These are phyloP conservation scores for Synergus umbraculus DNA, from an alignment of 2,888 invertebrate genomes.

Conservation along the genomic window DNA sequence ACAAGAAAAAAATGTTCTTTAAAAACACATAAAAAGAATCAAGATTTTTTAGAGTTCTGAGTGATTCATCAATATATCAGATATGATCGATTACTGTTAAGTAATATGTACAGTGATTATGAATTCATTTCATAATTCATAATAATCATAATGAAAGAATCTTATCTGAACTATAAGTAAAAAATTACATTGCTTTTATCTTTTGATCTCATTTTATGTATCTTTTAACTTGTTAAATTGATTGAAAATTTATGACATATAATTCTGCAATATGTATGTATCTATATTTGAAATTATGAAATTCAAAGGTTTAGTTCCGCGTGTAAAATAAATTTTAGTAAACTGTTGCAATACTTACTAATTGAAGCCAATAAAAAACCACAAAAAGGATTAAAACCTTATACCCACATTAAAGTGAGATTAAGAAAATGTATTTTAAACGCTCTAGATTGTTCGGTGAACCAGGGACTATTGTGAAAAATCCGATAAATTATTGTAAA, in stretches of 20 bases:
- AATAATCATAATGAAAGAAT: background rate
- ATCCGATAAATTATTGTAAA: background rate
- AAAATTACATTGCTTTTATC: background rate
- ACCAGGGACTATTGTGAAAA: background rate
- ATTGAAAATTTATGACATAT: background rate
- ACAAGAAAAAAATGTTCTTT: background rate
- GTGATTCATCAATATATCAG: background rate
- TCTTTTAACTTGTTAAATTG: background rate
- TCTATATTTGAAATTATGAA: no score
- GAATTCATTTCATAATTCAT: conserved; percentile 7
- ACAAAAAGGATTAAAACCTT: background rate
- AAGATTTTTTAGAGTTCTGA: background rate
- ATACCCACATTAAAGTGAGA: background rate
- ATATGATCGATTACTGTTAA: background rate
- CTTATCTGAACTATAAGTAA: background rate
- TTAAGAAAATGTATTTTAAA: background rate
- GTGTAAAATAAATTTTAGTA: background rate
- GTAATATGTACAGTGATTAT: conserved; percentile 8
- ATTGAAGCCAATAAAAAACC: background rate
- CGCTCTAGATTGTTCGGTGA: background rate
- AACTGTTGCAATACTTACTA: background rate
- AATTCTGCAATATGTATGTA: no score
- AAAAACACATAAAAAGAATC: background rate
- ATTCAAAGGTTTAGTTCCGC: background rate
- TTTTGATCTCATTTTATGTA: background rate